A percentile compares a stretch with the other conserved stretches of the same genome.
Evolutionary conservation across 2,888 invertebrate species (phyloP).

Genomic region (Heterodera filipjevi): DNA sequence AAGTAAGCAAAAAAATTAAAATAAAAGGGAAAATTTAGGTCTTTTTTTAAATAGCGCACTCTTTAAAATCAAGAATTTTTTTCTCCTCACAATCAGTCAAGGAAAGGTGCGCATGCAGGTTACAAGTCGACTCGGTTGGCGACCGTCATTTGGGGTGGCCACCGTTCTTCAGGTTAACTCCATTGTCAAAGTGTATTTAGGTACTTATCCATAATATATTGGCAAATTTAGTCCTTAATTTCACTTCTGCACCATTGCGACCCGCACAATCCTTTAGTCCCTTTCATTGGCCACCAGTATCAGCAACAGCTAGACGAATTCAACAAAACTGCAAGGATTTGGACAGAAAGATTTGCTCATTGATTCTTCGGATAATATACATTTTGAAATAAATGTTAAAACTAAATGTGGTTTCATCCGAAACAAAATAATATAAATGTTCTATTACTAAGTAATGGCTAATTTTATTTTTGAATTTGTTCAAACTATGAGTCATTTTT

Average conservation of each 20-base stretch:
- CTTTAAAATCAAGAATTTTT: no score
- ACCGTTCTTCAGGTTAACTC: constrained; percentile 94
- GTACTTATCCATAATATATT: background rate
- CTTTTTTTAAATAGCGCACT: background rate
- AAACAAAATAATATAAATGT: no score
- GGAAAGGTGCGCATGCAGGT: constrained; percentile 97
- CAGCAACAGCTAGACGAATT: constrained; percentile 95
- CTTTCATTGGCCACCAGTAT: constrained; percentile 97
- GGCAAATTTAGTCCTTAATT: background rate
- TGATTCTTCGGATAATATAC: constrained; percentile 19
- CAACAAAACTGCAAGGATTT: constrained; percentile 93
- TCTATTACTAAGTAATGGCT: no score
- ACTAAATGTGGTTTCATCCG: background rate
- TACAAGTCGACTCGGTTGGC: constrained; percentile 92
- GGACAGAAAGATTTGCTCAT: constrained; percentile 86
- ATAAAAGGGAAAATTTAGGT: background rate
- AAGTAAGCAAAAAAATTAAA: constrained; percentile 3
- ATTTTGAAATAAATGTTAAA: background rate
- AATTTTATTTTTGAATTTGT: no score
- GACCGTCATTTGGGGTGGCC: constrained; percentile 95
- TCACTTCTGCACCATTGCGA: constrained; percentile 35
- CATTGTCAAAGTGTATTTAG: constrained; percentile 74
- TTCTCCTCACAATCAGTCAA: constrained; percentile 73
- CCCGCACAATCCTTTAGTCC: constrained; percentile 91
- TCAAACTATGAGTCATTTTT: no score